Evolutionary conservation across 2,113 vertebrate species (phyloP), one percentile per base, ranked within the genome.

Genomic region (Cyphomyrus discorhynchus): DNA sequence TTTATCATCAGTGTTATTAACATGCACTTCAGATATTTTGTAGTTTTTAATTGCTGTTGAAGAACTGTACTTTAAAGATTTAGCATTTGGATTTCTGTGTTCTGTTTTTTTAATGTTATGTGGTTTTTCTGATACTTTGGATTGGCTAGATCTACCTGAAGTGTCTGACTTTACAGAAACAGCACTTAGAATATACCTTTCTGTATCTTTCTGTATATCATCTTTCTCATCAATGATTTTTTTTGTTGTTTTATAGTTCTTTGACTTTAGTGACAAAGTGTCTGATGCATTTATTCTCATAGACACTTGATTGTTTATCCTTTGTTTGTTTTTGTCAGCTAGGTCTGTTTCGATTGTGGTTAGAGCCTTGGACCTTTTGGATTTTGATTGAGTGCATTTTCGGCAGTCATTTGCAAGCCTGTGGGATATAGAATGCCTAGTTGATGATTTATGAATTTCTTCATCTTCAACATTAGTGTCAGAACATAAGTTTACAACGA

Each of bases 351-450:
- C 11, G 3, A 19, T 45, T 45, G 35, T 19, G 42, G 74, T 39
- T 35, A 35, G 21, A 82, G 35, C 19, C 42, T 45, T 45, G 31
- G 77, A 82, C 15, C 2, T 19, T 82, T 45, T 39, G 77, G 77
- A 82, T 19, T 82, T 80, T 13, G 13, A 80, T 80, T 45, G 3
- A 45, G 15, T 45, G 11, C 42, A 82, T 82, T 42, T 46, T 27
- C 90, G 87, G 89, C 92, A 2, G 88, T 49, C 91, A 39, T 91
- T 93, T 84, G 91, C 89, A 50, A 91, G 90, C 88, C 87, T 93
- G 3, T 52, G 87, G 21, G 91, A 89, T 70, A 89, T 46, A 89
- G 91, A 70, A 58, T 92, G 90, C 17, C 27, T 50, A 24, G 90
- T 91, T 46, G 92, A 92, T 24, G 90, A 92, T 88, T 90, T 2